Evolutionary conservation across 2,888 invertebrate genomes (phyloP).

Genomic region (Tachina lurida): DNA sequence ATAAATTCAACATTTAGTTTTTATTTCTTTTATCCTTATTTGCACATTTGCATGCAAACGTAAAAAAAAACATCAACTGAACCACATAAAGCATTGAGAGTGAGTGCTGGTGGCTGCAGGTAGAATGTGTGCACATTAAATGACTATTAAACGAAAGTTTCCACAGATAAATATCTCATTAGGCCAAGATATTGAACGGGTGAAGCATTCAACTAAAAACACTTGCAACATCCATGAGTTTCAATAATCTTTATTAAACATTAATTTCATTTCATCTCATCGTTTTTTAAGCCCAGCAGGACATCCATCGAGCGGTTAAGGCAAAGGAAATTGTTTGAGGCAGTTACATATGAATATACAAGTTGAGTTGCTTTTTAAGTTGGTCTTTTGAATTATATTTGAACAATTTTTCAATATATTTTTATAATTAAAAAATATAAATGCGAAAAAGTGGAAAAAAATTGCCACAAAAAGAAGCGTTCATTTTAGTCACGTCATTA

Average conservation of each 20-base stretch:
- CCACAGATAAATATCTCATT: slow-evolving; percentile 68
- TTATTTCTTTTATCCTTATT: not conserved
- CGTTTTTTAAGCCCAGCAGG: slow-evolving; percentile 59
- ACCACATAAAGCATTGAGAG: slow-evolving; percentile 13
- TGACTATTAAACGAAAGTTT: slow-evolving; percentile 34
- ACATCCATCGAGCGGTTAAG: slow-evolving; percentile 33
- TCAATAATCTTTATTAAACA: slow-evolving; percentile 45
- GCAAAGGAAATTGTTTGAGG: slow-evolving; percentile 45
- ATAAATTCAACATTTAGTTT: slow-evolving; percentile 11
- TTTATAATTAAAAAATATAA: slow-evolving; percentile 62
- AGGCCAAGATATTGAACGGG: slow-evolving; percentile 55
- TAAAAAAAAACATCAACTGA: not conserved
- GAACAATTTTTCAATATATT: slow-evolving; percentile 16
- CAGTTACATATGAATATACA: not conserved
- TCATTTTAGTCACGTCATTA: slow-evolving; percentile 67
- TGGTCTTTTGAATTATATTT: slow-evolving; percentile 11
- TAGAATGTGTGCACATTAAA: not conserved
- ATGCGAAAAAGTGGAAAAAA: not conserved
- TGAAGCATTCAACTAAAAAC: slow-evolving; percentile 16
- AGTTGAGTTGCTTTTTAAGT: slow-evolving; percentile 36
- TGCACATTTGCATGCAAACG: slow-evolving; percentile 33
- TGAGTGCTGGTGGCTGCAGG: not conserved
- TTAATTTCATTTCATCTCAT: slow-evolving; percentile 46
- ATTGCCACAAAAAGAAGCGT: slow-evolving; percentile 2
- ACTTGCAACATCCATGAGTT: not conserved